phyloP scores from a whole-genome alignment of 2,888 invertebrate species.

The Tipula helvola region DNA sequence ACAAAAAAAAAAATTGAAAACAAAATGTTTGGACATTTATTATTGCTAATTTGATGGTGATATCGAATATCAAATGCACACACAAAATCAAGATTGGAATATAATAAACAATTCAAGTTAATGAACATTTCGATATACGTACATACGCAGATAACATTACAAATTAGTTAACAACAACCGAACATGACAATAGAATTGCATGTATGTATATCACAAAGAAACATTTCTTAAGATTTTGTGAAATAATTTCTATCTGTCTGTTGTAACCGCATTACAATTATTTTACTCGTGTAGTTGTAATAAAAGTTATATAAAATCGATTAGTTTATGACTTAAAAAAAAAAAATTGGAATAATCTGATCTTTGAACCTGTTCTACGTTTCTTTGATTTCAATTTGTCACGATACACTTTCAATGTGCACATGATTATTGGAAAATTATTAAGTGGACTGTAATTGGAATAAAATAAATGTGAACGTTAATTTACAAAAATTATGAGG shows the following conservation, averaged over 20 bases:
- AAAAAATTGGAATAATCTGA: neutral
- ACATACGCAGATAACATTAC: neutral
- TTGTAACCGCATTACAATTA: neutral
- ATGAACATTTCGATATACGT: neutral
- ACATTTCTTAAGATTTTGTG: neutral
- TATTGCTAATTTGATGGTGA: neutral
- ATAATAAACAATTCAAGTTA: neutral
- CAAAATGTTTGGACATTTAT: neutral
- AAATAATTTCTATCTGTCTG: neutral
- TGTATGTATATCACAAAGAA: neutral
- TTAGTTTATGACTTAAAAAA: neutral
- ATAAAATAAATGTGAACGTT: neutral
- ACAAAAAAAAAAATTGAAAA: neutral
- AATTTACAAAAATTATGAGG: neutral
- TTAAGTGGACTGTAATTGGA: neutral
- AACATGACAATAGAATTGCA: neutral
- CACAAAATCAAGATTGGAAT: no score
- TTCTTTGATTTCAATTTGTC: neutral
- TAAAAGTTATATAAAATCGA: neutral
- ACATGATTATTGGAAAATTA: neutral
- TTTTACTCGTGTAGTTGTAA: neutral
- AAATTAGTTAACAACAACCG: neutral
- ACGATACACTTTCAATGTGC: neutral
- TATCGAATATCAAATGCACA: neutral
- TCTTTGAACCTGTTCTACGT: neutral